A percentile compares a stretch with the other conserved stretches of the same genome.
Conservation (phyloP, 2,797 vertebrate genomes). For the Gila robusta region DNA sequence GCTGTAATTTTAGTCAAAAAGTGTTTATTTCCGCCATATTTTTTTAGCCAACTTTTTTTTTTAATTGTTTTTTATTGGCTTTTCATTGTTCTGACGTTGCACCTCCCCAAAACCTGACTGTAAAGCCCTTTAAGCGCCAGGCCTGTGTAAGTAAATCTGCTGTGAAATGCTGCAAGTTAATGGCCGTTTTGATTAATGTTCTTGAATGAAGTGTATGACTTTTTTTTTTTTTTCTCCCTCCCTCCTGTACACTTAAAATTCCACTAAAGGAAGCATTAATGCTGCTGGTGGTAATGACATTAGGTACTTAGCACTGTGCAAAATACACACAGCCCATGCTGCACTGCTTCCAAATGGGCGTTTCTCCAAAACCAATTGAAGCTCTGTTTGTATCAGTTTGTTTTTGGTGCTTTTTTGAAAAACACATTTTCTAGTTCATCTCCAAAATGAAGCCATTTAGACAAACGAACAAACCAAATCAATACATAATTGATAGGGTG, state of each 20-base stretch:
- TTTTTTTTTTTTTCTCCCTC: conserved; percentile 25
- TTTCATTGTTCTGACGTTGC: conserved; percentile 50
- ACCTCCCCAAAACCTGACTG: conserved; percentile 43
- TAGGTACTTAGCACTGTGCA: conserved; percentile 69
- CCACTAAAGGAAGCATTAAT: conserved; percentile 76
- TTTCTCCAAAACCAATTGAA: conserved; percentile 42
- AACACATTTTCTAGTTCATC: conserved; percentile 50
- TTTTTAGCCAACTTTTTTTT: conserved; percentile 21
- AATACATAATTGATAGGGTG: conserved; percentile 12
- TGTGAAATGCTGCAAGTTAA: conserved; percentile 63
- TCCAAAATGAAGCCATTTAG: conserved; percentile 63
- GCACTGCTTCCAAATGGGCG: conserved; percentile 67
- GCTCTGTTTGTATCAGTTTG: conserved; percentile 64
- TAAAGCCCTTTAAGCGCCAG: conserved; percentile 70
- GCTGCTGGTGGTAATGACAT: conserved; percentile 76
- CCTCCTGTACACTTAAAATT: conserved; percentile 71
- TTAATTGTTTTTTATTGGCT: conserved; percentile 13
- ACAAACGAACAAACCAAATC: not conserved
- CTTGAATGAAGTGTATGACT: conserved; percentile 63
- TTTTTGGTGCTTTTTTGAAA: conserved; percentile 63
- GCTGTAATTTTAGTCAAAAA: not conserved
- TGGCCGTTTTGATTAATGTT: conserved; percentile 76
- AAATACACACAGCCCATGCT: conserved; percentile 53
- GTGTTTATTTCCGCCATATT: conserved; percentile 8
- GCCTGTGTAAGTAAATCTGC: conserved; percentile 62